A percentile compares a stretch with the other conserved stretches of the same genome.
These are phyloP conservation scores for Drosophila sechellia DNA, from an alignment of 1,140 invertebrate genomes.

Conservation along the genomic window DNA sequence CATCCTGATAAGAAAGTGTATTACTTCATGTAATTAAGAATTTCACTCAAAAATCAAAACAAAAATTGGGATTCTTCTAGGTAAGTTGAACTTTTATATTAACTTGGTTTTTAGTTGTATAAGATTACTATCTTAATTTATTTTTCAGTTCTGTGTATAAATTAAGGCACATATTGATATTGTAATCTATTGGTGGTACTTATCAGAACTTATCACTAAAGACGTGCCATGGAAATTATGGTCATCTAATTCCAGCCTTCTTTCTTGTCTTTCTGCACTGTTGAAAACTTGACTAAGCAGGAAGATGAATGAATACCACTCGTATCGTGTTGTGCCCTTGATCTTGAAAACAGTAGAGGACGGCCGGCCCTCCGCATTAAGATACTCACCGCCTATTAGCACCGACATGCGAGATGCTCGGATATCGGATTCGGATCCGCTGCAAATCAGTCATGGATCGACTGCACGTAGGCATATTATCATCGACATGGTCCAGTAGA, in stretches of 20 bases:
- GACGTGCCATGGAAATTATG: not conserved
- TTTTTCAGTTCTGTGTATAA: constrained; percentile 43
- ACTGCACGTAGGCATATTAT: constrained; percentile 47
- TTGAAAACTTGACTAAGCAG: constrained; percentile 21
- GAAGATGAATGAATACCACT: constrained; percentile 29
- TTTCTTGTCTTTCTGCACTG: not conserved
- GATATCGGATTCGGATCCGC: constrained; percentile 3
- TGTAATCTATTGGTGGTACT: too few species aligned
- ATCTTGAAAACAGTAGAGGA: constrained; percentile 39
- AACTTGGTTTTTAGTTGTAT: not conserved
- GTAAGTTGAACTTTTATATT: not conserved
- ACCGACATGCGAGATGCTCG: constrained; percentile 32
- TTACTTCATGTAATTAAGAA: not conserved
- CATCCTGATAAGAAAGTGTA: not conserved
- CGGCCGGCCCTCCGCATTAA: constrained; percentile 32
- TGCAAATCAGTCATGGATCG: constrained; percentile 43
- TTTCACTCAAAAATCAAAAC: not conserved
- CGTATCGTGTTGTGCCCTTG: constrained; percentile 17
- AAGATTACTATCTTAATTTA: constrained; percentile 17
- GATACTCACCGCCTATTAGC: constrained; percentile 27
- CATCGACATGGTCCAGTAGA: constrained; percentile 16
- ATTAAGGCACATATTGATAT: not conserved
- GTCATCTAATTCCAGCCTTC: not conserved
- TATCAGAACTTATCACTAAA: not conserved
- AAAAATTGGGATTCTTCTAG: not conserved